phyloP scores from a whole-genome alignment of 2,113 vertebrate genomes.

The Ctenodactylus gundi region DNA sequence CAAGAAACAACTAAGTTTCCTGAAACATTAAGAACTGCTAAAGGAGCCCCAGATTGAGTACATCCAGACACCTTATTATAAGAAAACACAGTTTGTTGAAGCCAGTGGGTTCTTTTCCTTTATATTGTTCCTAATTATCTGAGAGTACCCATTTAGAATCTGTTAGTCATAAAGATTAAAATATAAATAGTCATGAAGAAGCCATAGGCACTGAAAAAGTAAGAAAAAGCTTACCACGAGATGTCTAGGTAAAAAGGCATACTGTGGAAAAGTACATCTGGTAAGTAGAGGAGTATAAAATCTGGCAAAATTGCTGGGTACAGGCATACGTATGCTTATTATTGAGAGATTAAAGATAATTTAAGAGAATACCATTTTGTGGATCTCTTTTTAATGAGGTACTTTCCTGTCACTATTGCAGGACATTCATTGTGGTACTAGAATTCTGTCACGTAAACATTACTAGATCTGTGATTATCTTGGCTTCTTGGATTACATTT shows the following conservation, averaged over 20 bases:
- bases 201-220: not conserved
- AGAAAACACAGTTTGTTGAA: not conserved
- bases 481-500: not conserved
- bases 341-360: not conserved
- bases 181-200: not conserved
- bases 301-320: not conserved
- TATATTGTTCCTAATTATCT: not conserved
- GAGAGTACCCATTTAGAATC: constrained; percentile 12
- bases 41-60: not conserved
- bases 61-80: not conserved
- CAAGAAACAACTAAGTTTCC: not conserved
- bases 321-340: not conserved
- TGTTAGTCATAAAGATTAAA: not conserved
- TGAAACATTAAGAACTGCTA: not conserved
- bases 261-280: not conserved
- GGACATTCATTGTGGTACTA: not conserved
- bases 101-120: not conserved
- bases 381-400: not conserved
- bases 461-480: not conserved
- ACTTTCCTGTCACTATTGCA: not conserved
- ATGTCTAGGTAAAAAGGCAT: not conserved
- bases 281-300: not conserved
- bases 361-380: not conserved
- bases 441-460: constrained; percentile 4
- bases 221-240: constrained; percentile 6